Percentiles rank a stretch among this genome's conserved stretches.
phyloP scores from a whole-genome alignment of 2,113 vertebrate species.

The Callipepla squamata region DNA sequence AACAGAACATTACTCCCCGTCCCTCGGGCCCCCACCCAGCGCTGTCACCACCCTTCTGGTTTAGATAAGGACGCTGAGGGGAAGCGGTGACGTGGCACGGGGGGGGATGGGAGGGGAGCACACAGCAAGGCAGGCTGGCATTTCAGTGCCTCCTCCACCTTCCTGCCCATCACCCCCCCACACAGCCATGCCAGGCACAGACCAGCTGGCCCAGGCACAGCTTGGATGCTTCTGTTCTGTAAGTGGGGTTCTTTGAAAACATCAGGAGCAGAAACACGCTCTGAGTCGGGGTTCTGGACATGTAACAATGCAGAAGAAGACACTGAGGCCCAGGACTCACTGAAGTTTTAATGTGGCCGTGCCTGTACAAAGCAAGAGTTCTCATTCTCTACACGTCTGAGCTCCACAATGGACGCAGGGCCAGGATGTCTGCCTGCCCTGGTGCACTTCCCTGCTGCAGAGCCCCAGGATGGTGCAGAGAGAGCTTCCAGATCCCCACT shows the following conservation, averaged over 20 bases:
- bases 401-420: accelerated
- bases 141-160: not conserved
- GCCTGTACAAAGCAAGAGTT: not conserved
- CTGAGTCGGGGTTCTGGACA: not conserved
- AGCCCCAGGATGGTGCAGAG: not conserved
- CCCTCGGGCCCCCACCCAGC: not conserved
- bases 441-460: accelerated
- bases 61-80: not conserved
- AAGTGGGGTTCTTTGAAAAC: not conserved
- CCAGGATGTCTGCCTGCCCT: not conserved
- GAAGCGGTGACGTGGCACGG: not conserved
- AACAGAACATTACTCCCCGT: not conserved
- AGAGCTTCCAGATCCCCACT: not conserved
- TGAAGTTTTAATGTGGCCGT: conserved; percentile 52
- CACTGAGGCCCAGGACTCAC: not conserved
- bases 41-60: not conserved
- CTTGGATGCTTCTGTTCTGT: accelerated
- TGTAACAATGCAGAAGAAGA: not conserved
- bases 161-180: not conserved
- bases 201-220: accelerated
- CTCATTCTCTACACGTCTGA: not conserved
- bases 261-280: accelerated
- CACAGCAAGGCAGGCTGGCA: accelerated
- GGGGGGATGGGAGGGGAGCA: not conserved
- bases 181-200: not conserved